Conservation (phyloP, 23 tunicate genomes). For the Diplosoma virens region DNA sequence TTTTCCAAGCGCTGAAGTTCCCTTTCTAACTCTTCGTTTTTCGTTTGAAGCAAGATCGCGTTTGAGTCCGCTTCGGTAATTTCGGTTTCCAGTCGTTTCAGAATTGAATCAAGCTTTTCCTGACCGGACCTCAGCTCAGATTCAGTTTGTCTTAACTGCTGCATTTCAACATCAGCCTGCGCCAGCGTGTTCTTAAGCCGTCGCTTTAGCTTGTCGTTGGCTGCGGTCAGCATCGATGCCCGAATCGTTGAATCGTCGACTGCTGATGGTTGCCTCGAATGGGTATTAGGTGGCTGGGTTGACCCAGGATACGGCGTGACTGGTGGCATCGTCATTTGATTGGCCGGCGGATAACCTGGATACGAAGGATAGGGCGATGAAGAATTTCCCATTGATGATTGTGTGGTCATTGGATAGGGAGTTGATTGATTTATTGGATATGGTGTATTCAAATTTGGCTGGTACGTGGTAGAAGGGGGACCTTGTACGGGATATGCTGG, state of each 20-base stretch:
- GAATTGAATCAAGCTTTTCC: constrained; percentile 50
- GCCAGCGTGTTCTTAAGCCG: constrained; percentile 59
- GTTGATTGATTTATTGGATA: constrained; percentile 30
- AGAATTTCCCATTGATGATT: constrained; percentile 5
- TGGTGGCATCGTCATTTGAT: constrained; percentile 15
- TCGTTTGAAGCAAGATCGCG: constrained; percentile 39
- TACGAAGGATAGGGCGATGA: constrained; percentile 28
- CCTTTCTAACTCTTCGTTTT: constrained; percentile 50
- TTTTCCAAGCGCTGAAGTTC: constrained; percentile 49
- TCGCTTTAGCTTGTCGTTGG: constrained; percentile 76
- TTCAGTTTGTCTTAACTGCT: constrained; percentile 58
- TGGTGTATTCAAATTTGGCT: constrained; percentile 45
- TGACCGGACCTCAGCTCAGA: constrained; percentile 56
- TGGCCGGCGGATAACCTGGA: constrained; percentile 30
- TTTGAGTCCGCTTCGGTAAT: constrained; percentile 56
- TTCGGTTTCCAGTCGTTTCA: constrained; percentile 52
- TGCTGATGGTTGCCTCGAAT: constrained; percentile 21
- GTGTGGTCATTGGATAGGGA: constrained; percentile 48
- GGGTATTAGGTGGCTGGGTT: neutral
- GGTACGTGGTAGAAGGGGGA: constrained; percentile 71
- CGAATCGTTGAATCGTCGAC: constrained; percentile 66
- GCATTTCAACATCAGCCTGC: constrained; percentile 61
- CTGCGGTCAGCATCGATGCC: constrained; percentile 69
- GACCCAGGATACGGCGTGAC: constrained; percentile 32
- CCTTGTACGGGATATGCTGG: constrained; percentile 58